Base-by-base conservation (phyloP, 2,888 invertebrate species). In the Apotomis turbidana region DNA sequence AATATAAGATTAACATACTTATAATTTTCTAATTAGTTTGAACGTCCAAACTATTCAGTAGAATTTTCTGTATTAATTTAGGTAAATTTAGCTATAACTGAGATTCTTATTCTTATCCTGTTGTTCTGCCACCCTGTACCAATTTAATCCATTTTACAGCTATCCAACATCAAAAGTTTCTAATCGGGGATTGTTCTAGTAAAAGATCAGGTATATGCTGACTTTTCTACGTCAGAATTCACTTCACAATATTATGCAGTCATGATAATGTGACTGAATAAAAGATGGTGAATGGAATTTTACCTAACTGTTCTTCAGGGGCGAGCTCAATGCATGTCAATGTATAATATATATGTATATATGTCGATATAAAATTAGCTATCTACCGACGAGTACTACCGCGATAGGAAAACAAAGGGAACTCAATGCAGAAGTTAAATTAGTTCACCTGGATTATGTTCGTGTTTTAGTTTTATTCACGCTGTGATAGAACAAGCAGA, bases 221-320 rank as follows among this genome's bases (percentile, higher is more conserved):
- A 66, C 4, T 46, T 57, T 57, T 15, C 15, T 27, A 15, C 4
- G 27, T 27, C 12, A 10, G 3, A 36, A 5, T 27, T 5, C 36
- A 55, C 10, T 69, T 36, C 46, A 38, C 10, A 46, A 36, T n/a
- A 61, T 61, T 61, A 68, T 52, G 44, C 61, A 61, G 36, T 61
- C 54, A 68, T 61, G 52, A 61, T 61, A 36, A 46, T 60, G 52
- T 44, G n/a, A 13, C 54, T 69, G 69, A 69, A 69, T 69, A 62
- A 69, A 69, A 69, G 54, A 69, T 62, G 15, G 54, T 61, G 60
- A 61, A 61, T 61, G 52, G 60, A 46, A 61, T 61, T n/a, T 13
- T 54, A 57, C 44, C 44, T 36, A 54, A 68, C 60, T 55, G 61
- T 44, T 69, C 36, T 61, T 61, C 44, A 44, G 27, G 46, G 15